These are phyloP conservation scores for Indicator maculatus DNA, from an alignment of 2,113 vertebrate genomes.

Conservation along the genomic window DNA sequence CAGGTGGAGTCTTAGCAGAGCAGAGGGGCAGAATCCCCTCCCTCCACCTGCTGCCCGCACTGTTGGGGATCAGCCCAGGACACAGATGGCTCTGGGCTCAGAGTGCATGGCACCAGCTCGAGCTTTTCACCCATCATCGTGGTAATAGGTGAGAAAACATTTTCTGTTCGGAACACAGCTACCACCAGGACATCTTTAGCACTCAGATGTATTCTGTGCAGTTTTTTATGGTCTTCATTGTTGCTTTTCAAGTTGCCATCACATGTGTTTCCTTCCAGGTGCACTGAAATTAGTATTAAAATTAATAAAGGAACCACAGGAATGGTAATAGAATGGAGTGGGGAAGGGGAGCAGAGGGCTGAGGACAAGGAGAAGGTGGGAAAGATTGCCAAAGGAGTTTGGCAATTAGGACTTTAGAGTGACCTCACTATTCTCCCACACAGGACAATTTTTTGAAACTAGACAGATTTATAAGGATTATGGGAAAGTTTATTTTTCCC, in stretches of 20 bases:
- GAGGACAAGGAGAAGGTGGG: conserved; percentile 42
- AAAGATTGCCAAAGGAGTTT: conserved; percentile 11
- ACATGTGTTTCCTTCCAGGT: neutral
- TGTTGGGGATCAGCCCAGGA: no score
- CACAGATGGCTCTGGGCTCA: no score
- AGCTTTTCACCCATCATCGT: neutral
- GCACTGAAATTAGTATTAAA: neutral
- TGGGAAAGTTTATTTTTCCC: conserved; percentile 53
- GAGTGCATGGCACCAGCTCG: no score
- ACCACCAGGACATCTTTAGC: neutral
- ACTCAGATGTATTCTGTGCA: neutral
- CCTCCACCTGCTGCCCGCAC: no score
- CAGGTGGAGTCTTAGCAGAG: no score
- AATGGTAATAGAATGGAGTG: neutral
- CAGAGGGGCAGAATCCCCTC: no score
- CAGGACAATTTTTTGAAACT: conserved; percentile 39
- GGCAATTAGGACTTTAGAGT: neutral
- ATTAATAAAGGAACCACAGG: neutral
- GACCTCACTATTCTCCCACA: conserved; percentile 56
- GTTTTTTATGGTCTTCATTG: neutral
- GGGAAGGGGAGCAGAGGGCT: conserved; percentile 21
- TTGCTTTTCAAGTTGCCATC: neutral
- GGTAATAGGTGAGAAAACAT: neutral
- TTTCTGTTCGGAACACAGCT: neutral
- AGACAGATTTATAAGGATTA: conserved; percentile 53